Conservation (phyloP, 2,797 vertebrate species). For the Leuciscus waleckii region DNA sequence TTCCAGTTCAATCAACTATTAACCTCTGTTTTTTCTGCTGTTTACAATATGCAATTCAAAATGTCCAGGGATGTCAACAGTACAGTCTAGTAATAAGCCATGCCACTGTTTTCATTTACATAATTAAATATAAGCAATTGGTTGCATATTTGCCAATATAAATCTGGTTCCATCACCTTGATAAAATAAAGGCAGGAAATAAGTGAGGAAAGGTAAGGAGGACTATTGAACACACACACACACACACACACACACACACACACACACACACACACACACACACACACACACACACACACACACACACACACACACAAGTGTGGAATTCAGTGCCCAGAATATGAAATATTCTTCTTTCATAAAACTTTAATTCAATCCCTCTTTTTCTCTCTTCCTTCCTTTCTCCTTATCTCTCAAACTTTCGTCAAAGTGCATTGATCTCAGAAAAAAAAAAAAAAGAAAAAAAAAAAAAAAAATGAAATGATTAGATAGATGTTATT, state of each 20-base stretch:
- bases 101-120: neutral
- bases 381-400: constrained; percentile 73
- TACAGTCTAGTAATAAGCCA: neutral
- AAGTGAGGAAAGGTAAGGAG: constrained; percentile 63
- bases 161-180: neutral
- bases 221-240: neutral
- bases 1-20: constrained; percentile 1
- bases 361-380: constrained; percentile 89
- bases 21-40: neutral
- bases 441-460: constrained; percentile 47
- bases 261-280: no score
- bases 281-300: no score
- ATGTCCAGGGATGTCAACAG: neutral
- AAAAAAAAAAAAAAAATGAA: constrained; percentile 14
- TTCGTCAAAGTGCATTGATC: constrained; percentile 54
- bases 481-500: no score
- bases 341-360: constrained; percentile 96
- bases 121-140: neutral
- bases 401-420: constrained; percentile 46
- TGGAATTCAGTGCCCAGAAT: constrained; percentile 84
- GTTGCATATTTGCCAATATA: neutral
- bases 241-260: neutral
- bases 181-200: neutral
- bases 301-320: constrained; percentile 58
- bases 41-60: neutral